These are phyloP conservation scores for Chloroceryle aenea DNA, from an alignment of 2,113 vertebrate genomes.

Conservation along the genomic window DNA sequence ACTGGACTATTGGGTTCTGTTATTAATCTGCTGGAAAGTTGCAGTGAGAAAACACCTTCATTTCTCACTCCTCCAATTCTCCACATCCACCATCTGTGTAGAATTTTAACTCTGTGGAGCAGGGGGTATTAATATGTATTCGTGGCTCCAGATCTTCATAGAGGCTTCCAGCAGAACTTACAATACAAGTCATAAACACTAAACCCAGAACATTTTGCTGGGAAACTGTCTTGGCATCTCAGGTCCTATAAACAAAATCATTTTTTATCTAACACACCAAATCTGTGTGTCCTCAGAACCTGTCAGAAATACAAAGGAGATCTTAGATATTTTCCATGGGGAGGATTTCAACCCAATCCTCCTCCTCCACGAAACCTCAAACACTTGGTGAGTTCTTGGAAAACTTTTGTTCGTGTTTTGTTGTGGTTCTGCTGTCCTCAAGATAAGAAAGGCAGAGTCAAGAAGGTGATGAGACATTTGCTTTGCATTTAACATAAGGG, in stretches of 20 bases:
- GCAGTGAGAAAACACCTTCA: background rate
- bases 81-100: background rate
- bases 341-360: too few relatives aligned
- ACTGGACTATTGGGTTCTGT: background rate
- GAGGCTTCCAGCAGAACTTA: background rate
- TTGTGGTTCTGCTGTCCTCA: background rate
- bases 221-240: too few relatives aligned
- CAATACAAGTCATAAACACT: background rate
- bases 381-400: background rate
- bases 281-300: too few relatives aligned
- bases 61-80: background rate
- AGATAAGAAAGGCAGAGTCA: background rate
- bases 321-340: too few relatives aligned
- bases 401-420: background rate
- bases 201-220: too few relatives aligned
- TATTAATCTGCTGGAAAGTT: background rate
- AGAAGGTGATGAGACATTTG: background rate
- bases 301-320: too few relatives aligned
- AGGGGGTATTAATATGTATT: background rate
- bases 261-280: too few relatives aligned
- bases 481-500: background rate
- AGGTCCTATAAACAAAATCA: too few relatives aligned
- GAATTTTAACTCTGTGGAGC: background rate
- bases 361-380: background rate
- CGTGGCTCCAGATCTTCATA: background rate